Evolutionary conservation across 2,797 vertebrate species (phyloP), one percentile per base, ranked within the genome.

Genomic region (Thunnus albacares): DNA sequence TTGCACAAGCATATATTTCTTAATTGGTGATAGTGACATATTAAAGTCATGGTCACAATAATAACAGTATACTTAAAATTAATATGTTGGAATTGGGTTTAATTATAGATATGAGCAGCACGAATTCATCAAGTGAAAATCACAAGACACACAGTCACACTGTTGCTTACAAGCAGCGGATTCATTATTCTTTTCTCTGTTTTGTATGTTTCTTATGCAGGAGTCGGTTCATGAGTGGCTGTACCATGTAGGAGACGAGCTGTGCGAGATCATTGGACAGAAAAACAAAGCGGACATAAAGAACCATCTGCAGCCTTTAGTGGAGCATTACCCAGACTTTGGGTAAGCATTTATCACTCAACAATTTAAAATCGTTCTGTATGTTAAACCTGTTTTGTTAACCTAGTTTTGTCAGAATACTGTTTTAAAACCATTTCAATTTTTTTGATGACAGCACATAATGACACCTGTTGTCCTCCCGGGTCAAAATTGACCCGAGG

Each of bases 281-380:
- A 96, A 84, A 15, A 90, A 94, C 76, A 95, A 95, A 63, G 71
- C 79, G 0, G 88, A 95, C 67, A 97, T 98, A 69, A 94, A 92
- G 84, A 65, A 70, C 1, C 72, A 95, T 0, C 77, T 98, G 57
- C 68, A 90, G 58, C 86, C 90, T 0, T 74, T 99, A 2, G 87
- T 96, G 63, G 18, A 76, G 17, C 90, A 94, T 77, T 97, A 96
- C 79, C 97, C 97, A 0, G 97, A 99, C 87, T 94, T 97, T 90
- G 96, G 96, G 98, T 98, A 59, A 1, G 76, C 2, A 2, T 26
- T 20, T 52, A 3, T 43, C 41, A 14, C 41, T 38, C 38, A 38
- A 49, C 6, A 49, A 7, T 49, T 49, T 49, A 18, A 18, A 49
- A 18, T 49, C 45, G 0, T 18, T 49, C 17, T 17, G 45, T 18